Evolutionary conservation across 2,888 invertebrate species (phyloP), one percentile per base, ranked within the genome.

Genomic region (Rhopalosiphum nymphaeae): DNA sequence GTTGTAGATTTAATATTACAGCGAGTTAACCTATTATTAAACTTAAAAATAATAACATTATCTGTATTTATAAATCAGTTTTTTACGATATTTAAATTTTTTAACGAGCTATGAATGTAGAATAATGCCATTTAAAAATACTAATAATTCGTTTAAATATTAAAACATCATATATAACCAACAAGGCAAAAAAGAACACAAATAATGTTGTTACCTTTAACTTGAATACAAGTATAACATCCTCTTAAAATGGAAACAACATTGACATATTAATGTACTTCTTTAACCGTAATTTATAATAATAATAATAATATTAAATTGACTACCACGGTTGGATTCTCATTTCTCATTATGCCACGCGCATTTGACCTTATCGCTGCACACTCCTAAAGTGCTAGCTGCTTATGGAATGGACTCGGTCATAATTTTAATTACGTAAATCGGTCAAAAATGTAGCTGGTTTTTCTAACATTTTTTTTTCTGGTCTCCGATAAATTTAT

Each of bases 11-110:
- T 67, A 67, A n/a, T 67, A 67, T n/a, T n/a, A 67, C n/a, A 67
- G 67, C 16, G 67, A 67, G n/a, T 67, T 26, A n/a, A 67, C n/a
- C n/a, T n/a, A 67, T 36, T 67, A 67, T n/a, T n/a, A 16, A 67
- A n/a, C 67, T 67, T 67, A 67, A 67, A n/a, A n/a, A 67, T n/a
- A 67, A 67, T n/a, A 67, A 67, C 11, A n/a, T 67, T n/a, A 67
- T 1, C n/a, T 67, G 61, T 61, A 29, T 29, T 67, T 67, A 13
- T n/a, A 67, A n/a, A 4, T 67, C 13, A 13, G 61, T n/a, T 13
- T n/a, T 61, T 61, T 61, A 61, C 29, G 61, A 29, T 29, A 61
- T 61, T 61, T n/a, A 61, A 3, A 67, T 4, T n/a, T 67, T 57
- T n/a, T 11, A 67, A 67, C 29, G 13, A 67, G 13, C n/a, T 67